Evolutionary conservation across 2,888 invertebrate species (phyloP).

Genomic region (Hydroisotoma schaefferi): DNA sequence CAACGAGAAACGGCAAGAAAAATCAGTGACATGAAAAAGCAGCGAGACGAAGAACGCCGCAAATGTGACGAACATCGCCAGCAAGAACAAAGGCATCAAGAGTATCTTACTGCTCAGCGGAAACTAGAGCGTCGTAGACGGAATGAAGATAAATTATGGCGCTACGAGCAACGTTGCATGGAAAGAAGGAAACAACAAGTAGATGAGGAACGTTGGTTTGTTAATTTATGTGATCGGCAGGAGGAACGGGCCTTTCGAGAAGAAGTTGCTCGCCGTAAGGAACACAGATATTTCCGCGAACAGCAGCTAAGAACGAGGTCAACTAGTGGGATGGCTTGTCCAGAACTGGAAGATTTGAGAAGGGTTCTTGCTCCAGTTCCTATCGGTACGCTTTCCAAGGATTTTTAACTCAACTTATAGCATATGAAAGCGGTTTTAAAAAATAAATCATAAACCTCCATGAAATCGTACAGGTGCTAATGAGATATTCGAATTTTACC

Average conservation of each 20-base stretch:
- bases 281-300: background rate
- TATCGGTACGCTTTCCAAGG: too few species aligned
- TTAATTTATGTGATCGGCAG: background rate
- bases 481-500: constrained; percentile 8
- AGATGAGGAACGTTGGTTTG: background rate
- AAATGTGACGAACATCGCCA: background rate
- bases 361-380: background rate
- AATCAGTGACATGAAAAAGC: background rate
- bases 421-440: too few species aligned
- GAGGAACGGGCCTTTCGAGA: background rate
- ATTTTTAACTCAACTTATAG: too few species aligned
- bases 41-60: background rate
- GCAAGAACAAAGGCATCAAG: background rate
- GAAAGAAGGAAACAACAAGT: background rate
- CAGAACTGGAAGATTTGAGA: constrained; percentile 12
- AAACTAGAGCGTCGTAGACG: too few species aligned
- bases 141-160: background rate
- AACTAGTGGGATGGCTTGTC: background rate
- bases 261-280: background rate
- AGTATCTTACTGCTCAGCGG: too few species aligned
- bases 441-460: too few species aligned
- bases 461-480: background rate
- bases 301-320: background rate
- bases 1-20: background rate
- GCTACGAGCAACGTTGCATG: background rate